These are phyloP conservation scores for Cyanoliseus patagonus DNA, from an alignment of 2,113 vertebrate genomes.

Conservation along the genomic window DNA sequence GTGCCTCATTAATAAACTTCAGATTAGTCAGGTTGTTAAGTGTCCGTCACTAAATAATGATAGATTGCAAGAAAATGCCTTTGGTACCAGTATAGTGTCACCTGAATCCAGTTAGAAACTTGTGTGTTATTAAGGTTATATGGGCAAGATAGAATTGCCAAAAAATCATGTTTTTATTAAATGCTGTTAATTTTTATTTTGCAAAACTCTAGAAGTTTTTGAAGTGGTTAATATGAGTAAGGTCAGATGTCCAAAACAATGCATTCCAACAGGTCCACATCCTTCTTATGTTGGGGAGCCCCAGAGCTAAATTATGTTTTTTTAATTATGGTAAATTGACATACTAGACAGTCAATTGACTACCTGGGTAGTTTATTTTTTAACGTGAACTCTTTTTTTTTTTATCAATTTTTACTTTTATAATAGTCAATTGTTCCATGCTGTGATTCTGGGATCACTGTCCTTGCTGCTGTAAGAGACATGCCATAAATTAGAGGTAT, in stretches of 20 bases:
- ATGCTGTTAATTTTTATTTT: neutral
- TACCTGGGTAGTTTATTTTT: neutral
- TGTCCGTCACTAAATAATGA: constrained; percentile 28
- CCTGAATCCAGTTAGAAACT: neutral
- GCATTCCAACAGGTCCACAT: neutral
- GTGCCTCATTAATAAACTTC: constrained; percentile 60
- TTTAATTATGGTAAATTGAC: neutral
- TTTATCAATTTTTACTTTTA: neutral
- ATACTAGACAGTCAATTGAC: neutral
- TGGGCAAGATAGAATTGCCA: neutral
- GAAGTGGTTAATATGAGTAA: neutral
- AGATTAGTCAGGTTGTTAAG: constrained; percentile 33
- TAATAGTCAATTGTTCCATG: neutral
- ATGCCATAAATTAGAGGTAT: neutral
- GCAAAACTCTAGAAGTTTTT: neutral
- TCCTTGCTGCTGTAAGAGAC: neutral
- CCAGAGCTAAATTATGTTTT: neutral
- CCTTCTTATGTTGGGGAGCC: neutral
- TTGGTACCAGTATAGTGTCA: neutral
- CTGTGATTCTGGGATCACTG: neutral
- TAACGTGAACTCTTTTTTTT: neutral
- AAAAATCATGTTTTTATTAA: neutral
- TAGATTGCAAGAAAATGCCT: constrained; percentile 27
- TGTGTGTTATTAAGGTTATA: neutral
- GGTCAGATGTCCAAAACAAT: neutral